A percentile compares a stretch with the other conserved stretches of the same genome.
phyloP scores from a whole-genome alignment of 2,113 vertebrate species.

The Scopus umbretta region DNA sequence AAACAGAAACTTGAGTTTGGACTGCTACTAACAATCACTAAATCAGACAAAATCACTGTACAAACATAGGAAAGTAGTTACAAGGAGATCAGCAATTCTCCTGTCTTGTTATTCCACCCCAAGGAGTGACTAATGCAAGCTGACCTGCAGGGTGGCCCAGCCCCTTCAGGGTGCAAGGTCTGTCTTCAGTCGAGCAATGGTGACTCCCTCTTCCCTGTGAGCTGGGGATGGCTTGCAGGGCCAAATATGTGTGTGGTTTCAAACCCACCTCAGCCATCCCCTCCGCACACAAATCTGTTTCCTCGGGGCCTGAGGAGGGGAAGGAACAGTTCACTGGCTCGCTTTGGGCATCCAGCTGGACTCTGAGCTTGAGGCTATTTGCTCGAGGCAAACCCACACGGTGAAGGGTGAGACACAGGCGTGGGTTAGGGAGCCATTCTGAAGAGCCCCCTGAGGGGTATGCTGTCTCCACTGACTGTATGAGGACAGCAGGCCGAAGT shows the following conservation, averaged over 20 bases:
- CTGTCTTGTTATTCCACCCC: background rate
- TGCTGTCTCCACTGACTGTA: background rate
- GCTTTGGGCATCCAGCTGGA: background rate
- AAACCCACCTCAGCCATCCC: background rate
- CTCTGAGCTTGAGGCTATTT: background rate
- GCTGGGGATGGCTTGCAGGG: background rate
- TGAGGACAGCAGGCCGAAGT: background rate
- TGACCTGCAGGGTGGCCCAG: background rate
- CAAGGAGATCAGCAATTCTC: background rate
- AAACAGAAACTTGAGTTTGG: background rate
- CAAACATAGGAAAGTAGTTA: background rate
- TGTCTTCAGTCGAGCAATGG: background rate
- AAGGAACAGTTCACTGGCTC: background rate
- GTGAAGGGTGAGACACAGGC: background rate
- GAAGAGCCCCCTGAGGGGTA: background rate
- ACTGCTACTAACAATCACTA: background rate
- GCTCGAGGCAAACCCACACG: background rate
- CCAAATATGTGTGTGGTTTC: rapidly evolving
- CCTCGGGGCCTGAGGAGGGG: background rate
- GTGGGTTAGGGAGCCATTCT: rapidly evolving
- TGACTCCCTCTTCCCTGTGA: background rate
- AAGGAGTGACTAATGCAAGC: background rate
- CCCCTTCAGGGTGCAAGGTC: too few relatives aligned
- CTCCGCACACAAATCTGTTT: rapidly evolving
- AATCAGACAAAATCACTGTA: background rate